Evolutionary conservation across 2,888 invertebrate genomes (phyloP), one percentile per base, ranked within the genome.

Genomic region (Tenthredo amoena): DNA sequence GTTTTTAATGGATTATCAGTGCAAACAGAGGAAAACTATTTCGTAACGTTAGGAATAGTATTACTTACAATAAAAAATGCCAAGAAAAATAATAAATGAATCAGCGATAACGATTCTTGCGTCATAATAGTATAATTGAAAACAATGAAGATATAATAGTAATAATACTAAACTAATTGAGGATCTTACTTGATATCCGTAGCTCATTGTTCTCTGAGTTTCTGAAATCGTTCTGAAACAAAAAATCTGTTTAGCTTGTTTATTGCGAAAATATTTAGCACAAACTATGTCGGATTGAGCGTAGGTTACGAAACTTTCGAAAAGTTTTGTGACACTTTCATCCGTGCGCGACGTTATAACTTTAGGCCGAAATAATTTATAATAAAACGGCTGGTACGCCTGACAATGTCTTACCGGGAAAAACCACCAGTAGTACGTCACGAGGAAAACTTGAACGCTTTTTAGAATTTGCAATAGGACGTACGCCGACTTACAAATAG

Each of bases 131-230:
- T 34, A 40, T 10, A 37, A 18, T 37, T 72, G n/a, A 47, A 76
- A 26, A 26, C 47, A 76, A 76, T 18, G 26, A 76, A 2, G 43
- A 76, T 43, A 12, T 34, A 15, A 6, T 68, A 68, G 10, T 65
- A 15, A 68, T 68, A 18, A 68, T 34, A 31, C 4, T 34, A 71
- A 37, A 31, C 4, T 34, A 71, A 37, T 62, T 62, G 26, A 10
- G 2, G 9, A 12, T 55, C 77, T 77, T 34, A 77, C 77, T 77
- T 77, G 77, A 21, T 77, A 77, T 77, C 77, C 77, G 77, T 77
- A 77, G 50, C 77, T 77, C 77, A 77, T 77, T 77, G 18, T 74
- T 77, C 18, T 47, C 15, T 34, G 55, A 12, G 3, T 47, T 47
- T 26, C 1, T 37, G 76, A 15, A 77, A 50, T 26, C 18, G n/a